Percentiles rank a stretch among this genome's conserved stretches.
These are phyloP conservation scores for Tachyglossus aculeatus DNA, from an alignment of 2,797 vertebrate species.

Conservation along the genomic window DNA sequence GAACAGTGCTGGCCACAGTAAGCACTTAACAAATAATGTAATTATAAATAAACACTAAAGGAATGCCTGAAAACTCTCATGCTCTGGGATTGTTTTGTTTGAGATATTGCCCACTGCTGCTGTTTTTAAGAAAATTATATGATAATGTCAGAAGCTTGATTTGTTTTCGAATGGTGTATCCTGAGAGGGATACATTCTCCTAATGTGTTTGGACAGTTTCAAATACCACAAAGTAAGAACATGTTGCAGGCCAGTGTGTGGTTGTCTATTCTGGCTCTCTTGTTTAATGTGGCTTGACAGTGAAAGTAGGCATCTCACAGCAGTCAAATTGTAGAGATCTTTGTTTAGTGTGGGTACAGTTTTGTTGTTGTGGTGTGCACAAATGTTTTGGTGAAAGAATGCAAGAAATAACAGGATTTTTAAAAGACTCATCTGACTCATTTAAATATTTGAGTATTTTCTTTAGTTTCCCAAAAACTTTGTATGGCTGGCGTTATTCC, in stretches of 20 bases:
- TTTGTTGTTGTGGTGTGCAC: too few species aligned
- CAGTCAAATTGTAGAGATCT: not conserved
- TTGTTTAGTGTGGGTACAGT: not conserved
- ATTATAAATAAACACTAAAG: conserved; percentile 43
- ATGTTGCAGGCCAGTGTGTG: conserved; percentile 8
- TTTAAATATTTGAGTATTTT: too few species aligned
- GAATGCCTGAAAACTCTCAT: conserved; percentile 25
- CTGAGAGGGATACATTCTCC: conserved; percentile 29
- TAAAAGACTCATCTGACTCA: too few species aligned
- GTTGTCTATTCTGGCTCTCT: conserved; percentile 16
- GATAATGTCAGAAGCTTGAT: conserved; percentile 16
- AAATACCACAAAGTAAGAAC: conserved; percentile 3
- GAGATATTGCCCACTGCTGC: too few species aligned
- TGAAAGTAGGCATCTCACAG: not conserved
- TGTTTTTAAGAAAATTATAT: conserved; percentile 5
- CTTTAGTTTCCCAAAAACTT: too few species aligned
- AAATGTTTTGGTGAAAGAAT: too few species aligned
- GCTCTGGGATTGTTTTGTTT: too few species aligned
- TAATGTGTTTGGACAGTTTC: conserved; percentile 44
- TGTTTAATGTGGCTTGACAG: conserved; percentile 12
- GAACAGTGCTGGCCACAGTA: too few species aligned
- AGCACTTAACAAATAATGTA: too few species aligned
- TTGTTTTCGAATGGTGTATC: conserved; percentile 1
- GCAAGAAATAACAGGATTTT: too few species aligned
- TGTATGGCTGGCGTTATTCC: too few species aligned